Base-by-base conservation (phyloP, 37 sponge, comb jelly and placozoan genomes). In the Bolinopsis microptera region DNA sequence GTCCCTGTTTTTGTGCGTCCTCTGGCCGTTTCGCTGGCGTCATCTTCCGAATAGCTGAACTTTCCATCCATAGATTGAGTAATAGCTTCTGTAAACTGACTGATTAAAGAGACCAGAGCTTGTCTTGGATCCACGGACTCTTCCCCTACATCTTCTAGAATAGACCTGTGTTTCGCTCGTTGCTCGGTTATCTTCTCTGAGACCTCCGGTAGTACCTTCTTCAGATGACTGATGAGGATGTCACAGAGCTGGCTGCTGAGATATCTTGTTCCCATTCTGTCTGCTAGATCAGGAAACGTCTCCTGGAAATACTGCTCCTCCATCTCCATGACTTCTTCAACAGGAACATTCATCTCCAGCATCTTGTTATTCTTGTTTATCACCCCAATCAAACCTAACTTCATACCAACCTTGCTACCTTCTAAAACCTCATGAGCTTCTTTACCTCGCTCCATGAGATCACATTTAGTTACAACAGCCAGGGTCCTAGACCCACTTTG, bases 361-460 rank as follows among this genome's bases (percentile, higher is more conserved):
- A 97, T 97, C 39, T 96, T 80, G 69, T 97, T 98, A 74, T 96
- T 97, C 31, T 98, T 93, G 83, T 99, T 99, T 22, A 99, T 96
- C 0, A 97, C 96, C 21, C 99, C 99, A 92, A 99, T 95, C 36
- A 99, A 97, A 0, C 99, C 99, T 32, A 99, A 86, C 94, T 96
- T 96, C 38, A 97, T 97, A 0, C 96, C 98, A 31, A 99, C 95
- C 93, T 93, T 76, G 38, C 95, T 94, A 0, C 99, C 99, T 0
- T 92, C 95, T n/a, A 99, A 96, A 0, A 97, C 92, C 41, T 97
- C 97, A 31, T 68, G 68, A 1, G 99, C 97, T 93, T 99, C 97
- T 8, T 98, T 97, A 0, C 98, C 97, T 0, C 72, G 38, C 48
- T 99, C 99, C 99, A 99, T 99, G 38, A 99, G 95, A 86, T 99